phyloP scores from a whole-genome alignment of 1,140 invertebrate species.

The Drosophila rufa region DNA sequence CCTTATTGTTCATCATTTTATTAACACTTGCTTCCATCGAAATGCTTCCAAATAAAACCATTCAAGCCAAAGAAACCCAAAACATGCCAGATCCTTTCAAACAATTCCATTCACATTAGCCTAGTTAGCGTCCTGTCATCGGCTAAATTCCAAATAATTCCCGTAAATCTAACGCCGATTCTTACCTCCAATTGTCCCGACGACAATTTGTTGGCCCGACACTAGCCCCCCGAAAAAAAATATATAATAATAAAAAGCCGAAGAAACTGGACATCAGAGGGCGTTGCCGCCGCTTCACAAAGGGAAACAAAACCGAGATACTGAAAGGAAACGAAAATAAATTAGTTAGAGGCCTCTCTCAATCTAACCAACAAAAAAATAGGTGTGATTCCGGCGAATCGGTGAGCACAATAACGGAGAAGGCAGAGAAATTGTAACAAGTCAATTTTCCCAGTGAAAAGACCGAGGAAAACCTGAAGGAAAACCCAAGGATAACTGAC shows the following conservation, averaged over 20 bases:
- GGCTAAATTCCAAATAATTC: conserved; percentile 41
- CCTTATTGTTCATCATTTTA: background rate
- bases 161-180: conserved; percentile 38
- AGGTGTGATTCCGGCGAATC: conserved; percentile 74
- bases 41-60: conserved; percentile 1
- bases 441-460: conserved; percentile 60
- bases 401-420: conserved; percentile 3
- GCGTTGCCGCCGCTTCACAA: conserved; percentile 36
- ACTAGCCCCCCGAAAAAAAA: background rate
- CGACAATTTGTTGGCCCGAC: conserved; percentile 48
- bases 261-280: conserved; percentile 28
- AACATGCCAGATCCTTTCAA: conserved; percentile 3
- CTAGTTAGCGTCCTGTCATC: conserved; percentile 49
- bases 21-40: background rate
- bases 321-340: conserved; percentile 41
- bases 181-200: conserved; percentile 14
- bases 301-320: conserved; percentile 26
- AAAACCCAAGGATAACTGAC: conserved; percentile 13
- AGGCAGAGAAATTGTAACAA: conserved; percentile 60
- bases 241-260: conserved; percentile 7
- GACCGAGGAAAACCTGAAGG: background rate
- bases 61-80: conserved; percentile 21
- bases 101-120: conserved; percentile 50
- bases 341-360: conserved; percentile 23
- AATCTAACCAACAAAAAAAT: conserved; percentile 34